These are phyloP conservation scores for Lepidotrigona ventralis DNA, from an alignment of 1,140 invertebrate species.

Conservation along the genomic window DNA sequence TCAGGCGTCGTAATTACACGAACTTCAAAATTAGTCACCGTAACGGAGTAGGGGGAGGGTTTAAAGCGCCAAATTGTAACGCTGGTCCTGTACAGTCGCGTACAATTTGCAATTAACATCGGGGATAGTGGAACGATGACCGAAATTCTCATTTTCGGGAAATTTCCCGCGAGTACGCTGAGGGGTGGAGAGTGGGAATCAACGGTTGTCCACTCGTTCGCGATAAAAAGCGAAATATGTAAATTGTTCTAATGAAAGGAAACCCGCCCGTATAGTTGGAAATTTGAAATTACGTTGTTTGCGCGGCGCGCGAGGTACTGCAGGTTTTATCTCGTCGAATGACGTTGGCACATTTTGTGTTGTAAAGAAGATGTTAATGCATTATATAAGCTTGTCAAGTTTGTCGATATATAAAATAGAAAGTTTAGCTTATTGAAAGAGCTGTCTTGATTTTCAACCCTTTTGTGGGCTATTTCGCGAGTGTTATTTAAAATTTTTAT, in stretches of 20 bases:
- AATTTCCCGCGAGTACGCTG: background rate
- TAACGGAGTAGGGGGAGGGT: too few relatives aligned
- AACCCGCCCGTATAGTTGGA: background rate
- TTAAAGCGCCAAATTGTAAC: background rate
- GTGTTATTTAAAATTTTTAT: too few relatives aligned
- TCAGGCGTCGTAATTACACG: too few relatives aligned
- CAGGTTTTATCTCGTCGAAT: background rate
- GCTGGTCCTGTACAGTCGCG: background rate
- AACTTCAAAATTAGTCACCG: too few relatives aligned
- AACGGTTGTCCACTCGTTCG: background rate
- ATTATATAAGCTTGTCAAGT: too few relatives aligned
- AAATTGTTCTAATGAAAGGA: background rate
- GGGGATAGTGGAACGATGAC: too few relatives aligned
- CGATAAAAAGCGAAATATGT: background rate
- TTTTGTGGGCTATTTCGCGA: too few relatives aligned
- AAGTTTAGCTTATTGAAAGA: too few relatives aligned
- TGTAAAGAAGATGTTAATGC: background rate
- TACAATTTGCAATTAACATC: slow-evolving; percentile 15
- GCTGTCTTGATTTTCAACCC: too few relatives aligned
- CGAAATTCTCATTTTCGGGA: slow-evolving; percentile 1
- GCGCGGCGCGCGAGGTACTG: too few relatives aligned
- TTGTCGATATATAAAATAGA: too few relatives aligned
- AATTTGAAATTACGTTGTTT: background rate
- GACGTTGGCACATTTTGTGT: background rate
- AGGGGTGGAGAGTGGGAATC: background rate